phyloP scores from a whole-genome alignment of 2,113 vertebrate genomes.

The Heterotis niloticus region DNA sequence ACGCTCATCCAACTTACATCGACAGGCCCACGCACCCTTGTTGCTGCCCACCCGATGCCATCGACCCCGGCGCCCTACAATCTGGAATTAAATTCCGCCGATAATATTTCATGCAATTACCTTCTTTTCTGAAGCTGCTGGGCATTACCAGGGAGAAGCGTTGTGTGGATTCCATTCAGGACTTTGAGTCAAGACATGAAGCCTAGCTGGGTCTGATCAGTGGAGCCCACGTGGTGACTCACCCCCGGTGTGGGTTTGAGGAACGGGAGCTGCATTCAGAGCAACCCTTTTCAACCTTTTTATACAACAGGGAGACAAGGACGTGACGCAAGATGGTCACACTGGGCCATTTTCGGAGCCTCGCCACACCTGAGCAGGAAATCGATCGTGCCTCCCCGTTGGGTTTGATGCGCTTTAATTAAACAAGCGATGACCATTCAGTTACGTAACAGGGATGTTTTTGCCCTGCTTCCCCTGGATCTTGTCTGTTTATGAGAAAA shows the following conservation, averaged over 20 bases:
- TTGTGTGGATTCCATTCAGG: background rate
- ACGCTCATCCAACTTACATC: background rate
- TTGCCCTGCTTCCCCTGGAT: background rate
- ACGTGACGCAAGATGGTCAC: background rate
- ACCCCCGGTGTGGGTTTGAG: too few species aligned
- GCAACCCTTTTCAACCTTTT: background rate
- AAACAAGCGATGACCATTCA: constrained; percentile 50
- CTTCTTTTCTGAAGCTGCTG: background rate
- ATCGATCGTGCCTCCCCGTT: constrained; percentile 57
- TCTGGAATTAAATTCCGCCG: background rate
- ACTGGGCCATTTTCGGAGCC: background rate
- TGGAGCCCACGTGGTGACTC: background rate
- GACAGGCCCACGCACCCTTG: background rate
- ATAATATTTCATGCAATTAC: background rate
- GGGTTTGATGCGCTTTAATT: constrained; percentile 71
- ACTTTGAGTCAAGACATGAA: background rate
- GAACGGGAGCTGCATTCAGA: background rate
- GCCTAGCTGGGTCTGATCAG: background rate
- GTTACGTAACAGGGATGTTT: constrained; percentile 35
- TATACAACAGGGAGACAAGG: background rate
- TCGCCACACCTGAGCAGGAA: constrained; percentile 24
- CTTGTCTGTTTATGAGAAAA: background rate
- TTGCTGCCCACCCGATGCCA: background rate
- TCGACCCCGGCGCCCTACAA: background rate
- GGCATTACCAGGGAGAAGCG: background rate